phyloP scores from a whole-genome alignment of 2,113 vertebrate species.

The Paradoxurus hermaphroditus region DNA sequence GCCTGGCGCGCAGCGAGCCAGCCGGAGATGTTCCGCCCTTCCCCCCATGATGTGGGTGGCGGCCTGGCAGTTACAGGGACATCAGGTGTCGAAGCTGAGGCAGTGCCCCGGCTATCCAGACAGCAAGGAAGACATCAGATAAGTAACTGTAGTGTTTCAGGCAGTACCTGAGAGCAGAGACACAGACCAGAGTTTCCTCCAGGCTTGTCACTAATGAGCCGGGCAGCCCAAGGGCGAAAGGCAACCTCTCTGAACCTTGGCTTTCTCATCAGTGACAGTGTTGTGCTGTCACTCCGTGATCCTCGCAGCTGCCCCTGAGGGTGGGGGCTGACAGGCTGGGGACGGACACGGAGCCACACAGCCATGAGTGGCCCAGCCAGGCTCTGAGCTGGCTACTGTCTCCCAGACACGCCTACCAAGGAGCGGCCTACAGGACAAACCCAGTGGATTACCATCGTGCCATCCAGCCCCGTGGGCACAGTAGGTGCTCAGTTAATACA shows the following conservation, averaged over 20 bases:
- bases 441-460: not conserved
- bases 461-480: fast-evolving
- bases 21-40: fast-evolving
- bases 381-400: not conserved
- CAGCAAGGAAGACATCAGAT: not conserved
- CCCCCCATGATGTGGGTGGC: fast-evolving
- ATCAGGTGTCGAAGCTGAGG: fast-evolving
- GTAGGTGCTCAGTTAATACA: not conserved
- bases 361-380: fast-evolving
- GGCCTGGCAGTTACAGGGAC: not conserved
- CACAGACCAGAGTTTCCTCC: not conserved
- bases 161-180: no score
- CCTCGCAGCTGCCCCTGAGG: not conserved
- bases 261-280: not conserved
- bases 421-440: not conserved
- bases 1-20: not conserved
- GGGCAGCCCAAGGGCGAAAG: not conserved
- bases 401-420: not conserved
- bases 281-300: not conserved
- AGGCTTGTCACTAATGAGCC: not conserved
- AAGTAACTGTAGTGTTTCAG: no score
- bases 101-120: fast-evolving
- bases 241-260: not conserved
- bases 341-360: not conserved
- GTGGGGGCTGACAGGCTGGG: not conserved